Percentiles rank a stretch among this genome's conserved stretches.
Evolutionary conservation across 2,113 vertebrate species (phyloP).

Genomic region (Oophaga pumilio): DNA sequence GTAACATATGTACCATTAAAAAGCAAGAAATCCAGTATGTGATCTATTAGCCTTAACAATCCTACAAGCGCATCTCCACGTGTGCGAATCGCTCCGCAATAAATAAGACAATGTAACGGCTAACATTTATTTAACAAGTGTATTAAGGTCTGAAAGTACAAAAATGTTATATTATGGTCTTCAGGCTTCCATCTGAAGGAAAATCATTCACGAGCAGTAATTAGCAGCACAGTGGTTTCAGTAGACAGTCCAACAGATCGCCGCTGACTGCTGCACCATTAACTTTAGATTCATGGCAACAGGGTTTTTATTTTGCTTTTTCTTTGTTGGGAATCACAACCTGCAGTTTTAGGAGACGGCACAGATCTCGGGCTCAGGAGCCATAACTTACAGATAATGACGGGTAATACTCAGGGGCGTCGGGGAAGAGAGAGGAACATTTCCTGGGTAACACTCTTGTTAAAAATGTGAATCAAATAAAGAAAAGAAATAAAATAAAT

Average conservation of each 20-base stretch:
- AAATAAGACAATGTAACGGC: conserved; percentile 39
- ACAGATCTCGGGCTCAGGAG: conserved; percentile 50
- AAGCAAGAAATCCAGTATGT: conserved; percentile 8
- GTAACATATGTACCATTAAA: neutral
- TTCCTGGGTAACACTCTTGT: conserved; percentile 11
- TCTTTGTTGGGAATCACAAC: conserved; percentile 53
- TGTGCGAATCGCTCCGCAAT: neutral
- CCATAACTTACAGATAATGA: conserved; percentile 60
- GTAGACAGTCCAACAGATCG: conserved; percentile 32
- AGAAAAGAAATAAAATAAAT: neutral
- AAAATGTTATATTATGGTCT: conserved; percentile 21
- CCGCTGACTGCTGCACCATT: conserved; percentile 28
- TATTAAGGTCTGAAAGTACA: conserved; percentile 1
- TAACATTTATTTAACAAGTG: conserved; percentile 31
- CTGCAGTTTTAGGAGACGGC: conserved; percentile 54
- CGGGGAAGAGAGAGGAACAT: conserved; percentile 39
- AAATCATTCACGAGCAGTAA: conserved; percentile 25
- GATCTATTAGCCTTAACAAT: conserved; percentile 13
- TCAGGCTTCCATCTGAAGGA: conserved; percentile 8
- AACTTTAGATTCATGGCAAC: conserved; percentile 38
- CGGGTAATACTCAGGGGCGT: conserved; percentile 52
- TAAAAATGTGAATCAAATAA: neutral
- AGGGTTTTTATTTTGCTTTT: neutral
- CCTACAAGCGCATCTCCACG: neutral
- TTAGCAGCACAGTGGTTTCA: conserved; percentile 34